Evolutionary conservation across 2,113 vertebrate genomes (phyloP), one percentile per base, ranked within the genome.

Genomic region (Corythornis madagascariensis): DNA sequence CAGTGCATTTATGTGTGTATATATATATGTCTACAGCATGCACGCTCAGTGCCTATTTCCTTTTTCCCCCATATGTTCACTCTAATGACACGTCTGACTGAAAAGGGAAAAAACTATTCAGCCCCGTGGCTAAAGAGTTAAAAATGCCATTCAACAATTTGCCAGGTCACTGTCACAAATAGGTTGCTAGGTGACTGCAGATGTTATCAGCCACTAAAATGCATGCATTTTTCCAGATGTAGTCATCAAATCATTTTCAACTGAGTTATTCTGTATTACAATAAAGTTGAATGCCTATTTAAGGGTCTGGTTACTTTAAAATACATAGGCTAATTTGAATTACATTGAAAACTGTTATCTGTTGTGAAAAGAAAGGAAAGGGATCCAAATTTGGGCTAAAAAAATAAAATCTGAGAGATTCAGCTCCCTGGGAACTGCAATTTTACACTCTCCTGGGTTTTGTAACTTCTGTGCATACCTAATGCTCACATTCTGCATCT

Each of bases 151-250:
- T 90, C 79, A 52, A 65, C 52, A 76, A 43, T 94, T 93, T 90
- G 60, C 79, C 72, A 91, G 79, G 82, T 83, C 93, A 89, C 69
- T 90, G 65, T 90, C 93, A 96, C 88, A 92, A 91, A 88, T 90
- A 83, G 22, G 82, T 97, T 96, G 93, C 90, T 96, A 96, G 89
- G 95, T 92, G 84, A 95, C 84, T 63, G 78, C 75, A 92, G 95
- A 93, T 96, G 91, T 89, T 93, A 92, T 95, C 92, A 95, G 60
- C 35, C 38, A 67, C 81, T 86, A 74, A 91, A 94, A 92, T 74
- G 55, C 63, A 52, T 85, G 63, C n/a, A 31, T 93, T 92, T 92
- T 95, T 96, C 76, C 89, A 96, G 81, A 95, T 77, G 78, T 70
- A 89, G 81, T 87, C 69, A 92, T 89, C 55, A 89, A 77, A 92